Conservation (phyloP, 2,888 invertebrate species). For the Xanthia togata region DNA sequence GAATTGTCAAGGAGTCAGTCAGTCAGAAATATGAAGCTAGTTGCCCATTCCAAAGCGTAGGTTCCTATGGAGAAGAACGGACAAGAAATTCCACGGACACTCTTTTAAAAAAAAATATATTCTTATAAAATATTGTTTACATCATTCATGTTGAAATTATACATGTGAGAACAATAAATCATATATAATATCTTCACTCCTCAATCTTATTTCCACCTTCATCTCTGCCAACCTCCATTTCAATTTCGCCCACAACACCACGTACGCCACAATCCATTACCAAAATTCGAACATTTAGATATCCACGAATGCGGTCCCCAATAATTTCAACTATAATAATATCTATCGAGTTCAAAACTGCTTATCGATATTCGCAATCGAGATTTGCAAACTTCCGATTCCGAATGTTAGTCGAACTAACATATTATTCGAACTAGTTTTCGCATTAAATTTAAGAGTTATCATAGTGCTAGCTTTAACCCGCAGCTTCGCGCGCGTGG, state of each 20-base stretch:
- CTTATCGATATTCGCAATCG: slow-evolving; percentile 50
- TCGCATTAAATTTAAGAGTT: slow-evolving; percentile 39
- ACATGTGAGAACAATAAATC: no score
- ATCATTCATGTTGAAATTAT: no score
- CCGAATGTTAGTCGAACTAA: slow-evolving; percentile 26
- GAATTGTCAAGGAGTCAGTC: no score
- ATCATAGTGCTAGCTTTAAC: background rate
- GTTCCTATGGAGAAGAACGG: no score
- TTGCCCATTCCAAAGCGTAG: no score
- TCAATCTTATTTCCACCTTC: background rate
- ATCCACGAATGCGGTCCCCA: slow-evolving; percentile 11
- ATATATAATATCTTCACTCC: rapidly evolving
- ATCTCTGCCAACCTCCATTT: background rate
- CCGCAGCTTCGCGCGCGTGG: no score
- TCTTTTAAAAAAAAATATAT: no score
- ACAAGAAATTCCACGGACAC: no score
- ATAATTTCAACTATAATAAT: slow-evolving; percentile 46
- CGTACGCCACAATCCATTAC: slow-evolving; percentile 22
- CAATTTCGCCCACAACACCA: background rate
- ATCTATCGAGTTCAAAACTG: slow-evolving; percentile 44
- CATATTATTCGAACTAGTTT: slow-evolving; percentile 31
- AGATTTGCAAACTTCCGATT: slow-evolving; percentile 36
- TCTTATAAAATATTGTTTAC: no score
- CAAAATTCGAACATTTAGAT: slow-evolving; percentile 24
- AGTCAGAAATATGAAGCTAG: no score